phyloP scores from a whole-genome alignment of 2,888 invertebrate genomes.

The Ornithoptera priamus region DNA sequence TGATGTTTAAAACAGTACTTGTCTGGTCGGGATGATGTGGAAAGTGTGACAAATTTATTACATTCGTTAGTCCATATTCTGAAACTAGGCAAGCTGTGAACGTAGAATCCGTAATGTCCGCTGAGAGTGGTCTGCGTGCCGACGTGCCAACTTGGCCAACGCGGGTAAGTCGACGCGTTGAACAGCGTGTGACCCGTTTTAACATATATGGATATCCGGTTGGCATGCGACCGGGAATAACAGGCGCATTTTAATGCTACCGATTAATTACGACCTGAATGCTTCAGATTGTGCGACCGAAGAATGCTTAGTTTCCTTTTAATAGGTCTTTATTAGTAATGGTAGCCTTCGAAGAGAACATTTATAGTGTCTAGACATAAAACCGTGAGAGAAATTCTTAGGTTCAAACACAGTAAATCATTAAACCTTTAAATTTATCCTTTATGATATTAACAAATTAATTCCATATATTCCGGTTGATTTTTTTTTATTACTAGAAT shows the following conservation, averaged over 20 bases:
- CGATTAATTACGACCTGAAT: conserved; percentile 37
- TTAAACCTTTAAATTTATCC: neutral
- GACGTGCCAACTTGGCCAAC: neutral
- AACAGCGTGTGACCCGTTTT: conserved; percentile 61
- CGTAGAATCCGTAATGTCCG: conserved; percentile 52
- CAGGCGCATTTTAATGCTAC: conserved; percentile 49
- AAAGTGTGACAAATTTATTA: conserved; percentile 20
- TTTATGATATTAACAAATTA: neutral
- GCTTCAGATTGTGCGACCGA: neutral
- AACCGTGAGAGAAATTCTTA: neutral
- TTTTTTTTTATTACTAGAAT: neutral
- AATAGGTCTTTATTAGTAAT: neutral
- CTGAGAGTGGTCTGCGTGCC: conserved; percentile 25
- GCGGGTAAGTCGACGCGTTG: conserved; percentile 11
- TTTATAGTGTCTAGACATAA: neutral
- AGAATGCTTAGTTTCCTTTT: neutral
- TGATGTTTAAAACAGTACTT: too few species aligned
- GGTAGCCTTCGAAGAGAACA: neutral
- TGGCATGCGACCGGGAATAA: conserved; percentile 57
- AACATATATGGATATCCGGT: conserved; percentile 72
- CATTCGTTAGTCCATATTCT: conserved; percentile 21
- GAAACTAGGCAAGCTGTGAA: conserved; percentile 38
- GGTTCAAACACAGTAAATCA: neutral
- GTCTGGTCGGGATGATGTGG: neutral
- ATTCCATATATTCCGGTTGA: neutral